Evolutionary conservation across 2,888 invertebrate genomes (phyloP).

Genomic region (Gastracanthus pulcherrimus): DNA sequence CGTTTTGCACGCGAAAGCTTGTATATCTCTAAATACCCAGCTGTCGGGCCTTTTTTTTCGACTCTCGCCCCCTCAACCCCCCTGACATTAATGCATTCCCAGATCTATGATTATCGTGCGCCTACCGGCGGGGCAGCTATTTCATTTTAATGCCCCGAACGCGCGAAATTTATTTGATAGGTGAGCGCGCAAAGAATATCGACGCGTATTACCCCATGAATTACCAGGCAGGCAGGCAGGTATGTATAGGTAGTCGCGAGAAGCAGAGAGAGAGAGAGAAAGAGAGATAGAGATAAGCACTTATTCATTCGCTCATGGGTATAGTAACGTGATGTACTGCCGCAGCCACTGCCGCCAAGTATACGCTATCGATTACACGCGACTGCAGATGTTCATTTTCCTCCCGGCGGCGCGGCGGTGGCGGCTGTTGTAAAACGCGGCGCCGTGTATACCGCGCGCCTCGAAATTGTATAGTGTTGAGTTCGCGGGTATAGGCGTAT

Average conservation of each 20-base stretch:
- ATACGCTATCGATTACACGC: slow-evolving; percentile 28
- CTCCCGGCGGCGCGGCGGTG: background rate
- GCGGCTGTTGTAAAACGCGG: background rate
- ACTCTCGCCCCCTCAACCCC: background rate
- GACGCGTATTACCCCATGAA: slow-evolving; percentile 14
- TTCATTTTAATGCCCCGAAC: slow-evolving; percentile 36
- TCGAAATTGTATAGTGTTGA: background rate
- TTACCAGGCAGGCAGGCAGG: background rate
- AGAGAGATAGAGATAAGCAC: slow-evolving; percentile 5
- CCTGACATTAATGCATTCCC: slow-evolving; percentile 18
- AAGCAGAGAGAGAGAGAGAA: too few relatives aligned
- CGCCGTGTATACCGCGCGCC: background rate
- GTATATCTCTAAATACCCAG: slow-evolving; percentile 9
- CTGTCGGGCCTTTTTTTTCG: background rate
- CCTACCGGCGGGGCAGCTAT: slow-evolving; percentile 19
- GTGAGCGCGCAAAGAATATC: background rate
- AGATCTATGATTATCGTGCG: slow-evolving; percentile 33
- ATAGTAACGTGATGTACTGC: slow-evolving; percentile 15
- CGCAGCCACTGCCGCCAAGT: background rate
- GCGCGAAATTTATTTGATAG: slow-evolving; percentile 35
- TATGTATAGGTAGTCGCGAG: too few relatives aligned
- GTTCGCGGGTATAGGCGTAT: too few relatives aligned
- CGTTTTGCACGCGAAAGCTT: slow-evolving; percentile 21
- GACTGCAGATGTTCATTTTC: slow-evolving; percentile 15
- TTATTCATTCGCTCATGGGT: background rate